Evolutionary conservation across 2,888 invertebrate genomes (phyloP).

Genomic region (Syritta pipiens): DNA sequence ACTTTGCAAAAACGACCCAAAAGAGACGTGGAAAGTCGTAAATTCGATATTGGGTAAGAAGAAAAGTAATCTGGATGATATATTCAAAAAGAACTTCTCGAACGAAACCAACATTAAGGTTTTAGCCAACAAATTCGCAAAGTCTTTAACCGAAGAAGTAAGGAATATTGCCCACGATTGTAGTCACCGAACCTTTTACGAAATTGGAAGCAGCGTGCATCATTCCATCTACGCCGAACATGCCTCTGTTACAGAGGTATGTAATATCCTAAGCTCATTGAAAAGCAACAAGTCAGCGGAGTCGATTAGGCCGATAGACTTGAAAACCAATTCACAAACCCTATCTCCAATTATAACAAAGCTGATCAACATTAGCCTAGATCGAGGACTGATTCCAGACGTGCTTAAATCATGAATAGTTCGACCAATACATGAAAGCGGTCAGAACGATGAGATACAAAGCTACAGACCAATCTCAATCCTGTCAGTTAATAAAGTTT

Average conservation of each 20-base stretch:
- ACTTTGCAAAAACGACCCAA: background rate
- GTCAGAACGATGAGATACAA: background rate
- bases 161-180: background rate
- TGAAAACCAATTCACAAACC: background rate
- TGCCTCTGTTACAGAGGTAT: conserved; percentile 3
- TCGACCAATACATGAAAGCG: background rate
- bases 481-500: background rate
- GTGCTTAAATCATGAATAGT: background rate
- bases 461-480: background rate
- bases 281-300: background rate
- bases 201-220: background rate
- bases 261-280: background rate
- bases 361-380: background rate
- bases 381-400: background rate
- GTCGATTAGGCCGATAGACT: background rate
- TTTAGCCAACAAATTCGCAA: background rate
- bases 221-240: background rate
- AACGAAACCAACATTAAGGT: background rate
- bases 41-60: conserved; percentile 8
- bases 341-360: background rate
- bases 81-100: background rate
- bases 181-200: background rate
- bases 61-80: background rate
- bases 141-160: background rate
- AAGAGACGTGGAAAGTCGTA: background rate